Base-by-base conservation (phyloP, 2,797 vertebrate species). In the Sebastiscus tertius region DNA sequence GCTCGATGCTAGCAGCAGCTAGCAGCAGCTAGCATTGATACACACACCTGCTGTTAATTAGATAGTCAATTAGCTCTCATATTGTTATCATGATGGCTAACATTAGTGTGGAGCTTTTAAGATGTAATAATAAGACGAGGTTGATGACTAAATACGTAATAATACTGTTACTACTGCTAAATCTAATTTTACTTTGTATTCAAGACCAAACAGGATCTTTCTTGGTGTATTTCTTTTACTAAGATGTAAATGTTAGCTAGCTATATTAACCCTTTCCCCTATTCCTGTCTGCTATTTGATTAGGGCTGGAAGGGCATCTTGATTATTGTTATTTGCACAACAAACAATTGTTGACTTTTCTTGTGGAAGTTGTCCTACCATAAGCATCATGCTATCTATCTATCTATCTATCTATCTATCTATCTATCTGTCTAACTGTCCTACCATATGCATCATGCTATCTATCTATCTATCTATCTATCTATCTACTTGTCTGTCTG, bases 1-100 rank as follows among this genome's bases (percentile, higher is more conserved):
- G 46, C 71, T 62, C 61, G 75, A 42, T 42, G 89, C 85, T 93
- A 92, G 79, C 80, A 61, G 3, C 52, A 13, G 20, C n/a, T 88
- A 92, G 89, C 91, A 71, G 33, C 66, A 14, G 85, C 80, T 87
- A 88, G 58, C 82, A 4, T 33, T 29, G 1, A 49, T 69, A 59
- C 74, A 46, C 18, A 49, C 12, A 67, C 31, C 56, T 11, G 31
- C n/a, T n/a, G 22, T 29, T 29, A 31, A 39, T 34, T 34, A 68
- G 65, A 20, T 54, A 3, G 46, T 8, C 4, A n/a, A 1, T 34
- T 18, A 4, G 2, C 12, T 62, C 54, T 36, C 8, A 9, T 5
- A 11, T 33, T 1, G 33, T 11, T 42, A n/a, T 16, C 58, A n/a
- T 8, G 1, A 22, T 7, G 4, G 18, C 20, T 22, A 29, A 24